Evolutionary conservation across 2,113 vertebrate genomes (phyloP), one percentile per base, ranked within the genome.

Genomic region (Otis tarda): DNA sequence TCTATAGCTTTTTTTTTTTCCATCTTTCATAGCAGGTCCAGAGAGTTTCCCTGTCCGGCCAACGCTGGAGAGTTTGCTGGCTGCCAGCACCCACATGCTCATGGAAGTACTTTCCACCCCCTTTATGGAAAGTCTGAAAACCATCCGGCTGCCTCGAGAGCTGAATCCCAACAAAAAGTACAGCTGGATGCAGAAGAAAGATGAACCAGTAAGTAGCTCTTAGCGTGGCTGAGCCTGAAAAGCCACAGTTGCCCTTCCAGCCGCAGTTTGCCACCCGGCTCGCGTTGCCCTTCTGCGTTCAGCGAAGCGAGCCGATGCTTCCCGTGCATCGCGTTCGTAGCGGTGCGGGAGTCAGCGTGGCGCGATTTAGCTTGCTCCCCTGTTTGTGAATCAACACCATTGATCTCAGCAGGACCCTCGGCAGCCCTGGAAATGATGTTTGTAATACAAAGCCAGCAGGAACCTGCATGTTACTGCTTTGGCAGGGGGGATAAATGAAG

Each of bases 151-250:
- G 63, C 98, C 99, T 7, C 97, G 99, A 86, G 98, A 98, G 37
- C 98, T 99, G 94, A 98, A 99, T 94, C 99, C 99, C 91, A 98
- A 98, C 98, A 99, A 99, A 98, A 99, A 99, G 85, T 99, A 99
- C 97, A 99, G 99, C 98, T 99, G 99, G 99, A 99, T 99, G 98
- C 99, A 98, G 96, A 99, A 99, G 97, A 99, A 99, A 87, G 99
- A 99, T 43, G 98, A 99, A 89, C 98, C 98, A 19, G 99, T 99
- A 97, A 98, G 98, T 96, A 30, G 49, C 65, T 56, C 33, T 4
- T 52, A 49, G n/a, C 6, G 82, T 52, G 61, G 24, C 31, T 64
- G 75, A 83, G 53, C 86, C 65, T 56, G 63, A 45, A 45, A 68
- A 92, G 67, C 86, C 57, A 3, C 22, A 4, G 59, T 84, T 11